phyloP scores from a whole-genome alignment of 2,113 vertebrate genomes.

The Orycteropus afer region DNA sequence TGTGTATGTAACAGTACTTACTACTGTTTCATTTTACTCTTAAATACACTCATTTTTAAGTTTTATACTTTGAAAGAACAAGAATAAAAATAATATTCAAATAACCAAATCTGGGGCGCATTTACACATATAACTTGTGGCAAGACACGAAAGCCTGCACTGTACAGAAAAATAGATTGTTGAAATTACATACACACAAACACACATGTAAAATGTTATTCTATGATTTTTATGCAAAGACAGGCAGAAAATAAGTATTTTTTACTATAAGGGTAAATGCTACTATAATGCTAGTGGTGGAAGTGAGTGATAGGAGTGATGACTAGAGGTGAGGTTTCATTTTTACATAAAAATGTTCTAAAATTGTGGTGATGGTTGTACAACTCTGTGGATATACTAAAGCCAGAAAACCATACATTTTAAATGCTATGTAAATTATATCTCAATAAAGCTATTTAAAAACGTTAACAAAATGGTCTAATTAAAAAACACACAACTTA shows the following conservation, averaged over 20 bases:
- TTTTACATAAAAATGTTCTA: not conserved
- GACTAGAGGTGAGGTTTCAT: not conserved
- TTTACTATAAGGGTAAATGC: not conserved
- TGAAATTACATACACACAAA: not conserved
- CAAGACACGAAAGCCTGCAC: not conserved
- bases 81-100: not conserved
- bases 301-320: not conserved
- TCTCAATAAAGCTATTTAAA: not conserved
- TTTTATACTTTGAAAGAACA: slow-evolving; percentile 1
- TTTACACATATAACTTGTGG: not conserved
- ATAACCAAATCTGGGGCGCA: not conserved
- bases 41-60: not conserved
- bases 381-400: not conserved
- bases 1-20: no score
- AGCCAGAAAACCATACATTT: not conserved
- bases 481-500: not conserved
- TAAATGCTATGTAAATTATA: not conserved
- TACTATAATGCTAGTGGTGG: not conserved
- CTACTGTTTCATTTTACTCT: no score
- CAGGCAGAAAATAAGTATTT: not conserved
- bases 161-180: not conserved
- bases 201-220: not conserved
- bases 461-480: not conserved
- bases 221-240: not conserved
- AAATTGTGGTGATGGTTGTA: not conserved